Evolutionary conservation across 2,888 invertebrate species (phyloP), one percentile per base, ranked within the genome.

Genomic region (Drosophila nigritarsus): DNA sequence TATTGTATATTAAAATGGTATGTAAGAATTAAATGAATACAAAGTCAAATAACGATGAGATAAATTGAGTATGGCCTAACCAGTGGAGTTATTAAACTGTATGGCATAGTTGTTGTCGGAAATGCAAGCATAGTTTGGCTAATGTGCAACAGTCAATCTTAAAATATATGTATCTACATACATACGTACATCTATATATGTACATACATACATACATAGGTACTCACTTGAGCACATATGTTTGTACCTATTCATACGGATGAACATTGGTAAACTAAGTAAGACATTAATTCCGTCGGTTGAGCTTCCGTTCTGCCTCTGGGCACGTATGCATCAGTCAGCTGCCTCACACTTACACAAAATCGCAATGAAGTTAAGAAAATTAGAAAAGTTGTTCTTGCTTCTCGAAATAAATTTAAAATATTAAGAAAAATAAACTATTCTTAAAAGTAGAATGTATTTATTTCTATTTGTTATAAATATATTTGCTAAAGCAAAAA

Each of bases 271-370:
- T 40, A 55, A 59, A 48, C 65, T 72, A 66, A 87, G 78, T 87
- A 86, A 89, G 87, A 89, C 87, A 87, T 87, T 89, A 83, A 82
- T 87, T 75, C 83, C 70, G 53, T 73, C 67, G 70, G 68, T 68
- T 60, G 49, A 42, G 65, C 61, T 81, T 87, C 89, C 86, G 85
- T 24, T 56, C 50, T 24, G 36, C 29, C 36, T 45, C 55, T 29
- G 7, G 58, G 51, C 20, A 36, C 53, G 48, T 63, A 51, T 58
- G 60, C 60, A 80, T 71, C 65, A 65, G 38, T 66, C 72, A 65
- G 15, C 29, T 49, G 45, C 45, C 38, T 27, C 1, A 8, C 45
- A 45, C 45, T 45, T 45, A 2, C 13, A 24, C 4, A 15, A 45
- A 45, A 45, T 45, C 20, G 2, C 13, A 3, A 24, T 4, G 4